These are phyloP conservation scores for Drosophila conformis DNA, from an alignment of 2,888 invertebrate genomes.

Conservation along the genomic window DNA sequence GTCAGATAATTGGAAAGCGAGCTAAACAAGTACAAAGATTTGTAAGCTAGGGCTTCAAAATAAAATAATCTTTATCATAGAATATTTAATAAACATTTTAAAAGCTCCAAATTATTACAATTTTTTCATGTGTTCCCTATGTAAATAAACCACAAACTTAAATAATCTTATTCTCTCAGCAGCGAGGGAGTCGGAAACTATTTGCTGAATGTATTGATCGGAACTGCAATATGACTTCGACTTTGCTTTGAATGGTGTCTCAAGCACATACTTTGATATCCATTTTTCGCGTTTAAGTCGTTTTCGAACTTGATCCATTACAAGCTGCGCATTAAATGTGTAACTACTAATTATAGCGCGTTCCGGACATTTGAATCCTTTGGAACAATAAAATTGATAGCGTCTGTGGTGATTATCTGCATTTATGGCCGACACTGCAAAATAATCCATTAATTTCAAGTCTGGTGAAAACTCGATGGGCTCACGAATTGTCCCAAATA, in stretches of 20 bases:
- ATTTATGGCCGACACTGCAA: slow-evolving; percentile 2
- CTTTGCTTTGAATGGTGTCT: slow-evolving; percentile 11
- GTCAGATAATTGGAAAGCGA: not conserved
- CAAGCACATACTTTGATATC: slow-evolving; percentile 16
- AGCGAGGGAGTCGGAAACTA: not conserved
- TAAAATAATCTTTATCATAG: not conserved
- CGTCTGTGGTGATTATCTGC: slow-evolving; percentile 11
- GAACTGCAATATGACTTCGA: not conserved
- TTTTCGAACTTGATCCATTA: slow-evolving; percentile 1
- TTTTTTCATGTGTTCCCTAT: not conserved
- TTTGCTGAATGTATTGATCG: slow-evolving; percentile 17
- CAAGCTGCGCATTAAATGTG: slow-evolving; percentile 5
- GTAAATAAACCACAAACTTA: not conserved
- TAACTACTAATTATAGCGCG: not conserved
- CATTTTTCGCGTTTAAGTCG: slow-evolving; percentile 27
- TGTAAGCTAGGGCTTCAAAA: not conserved
- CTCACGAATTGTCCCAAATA: slow-evolving; percentile 14
- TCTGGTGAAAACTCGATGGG: slow-evolving; percentile 10
- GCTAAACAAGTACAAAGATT: not conserved
- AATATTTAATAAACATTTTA: not conserved
- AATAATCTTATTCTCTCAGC: not conserved
- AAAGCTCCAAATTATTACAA: not conserved
- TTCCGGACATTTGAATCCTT: not conserved
- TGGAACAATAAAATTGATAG: slow-evolving; percentile 20
- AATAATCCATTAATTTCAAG: slow-evolving; percentile 13